Evolutionary conservation across 2,888 invertebrate species (phyloP), one percentile per base, ranked within the genome.

Genomic region (Plagodis pulveraria): DNA sequence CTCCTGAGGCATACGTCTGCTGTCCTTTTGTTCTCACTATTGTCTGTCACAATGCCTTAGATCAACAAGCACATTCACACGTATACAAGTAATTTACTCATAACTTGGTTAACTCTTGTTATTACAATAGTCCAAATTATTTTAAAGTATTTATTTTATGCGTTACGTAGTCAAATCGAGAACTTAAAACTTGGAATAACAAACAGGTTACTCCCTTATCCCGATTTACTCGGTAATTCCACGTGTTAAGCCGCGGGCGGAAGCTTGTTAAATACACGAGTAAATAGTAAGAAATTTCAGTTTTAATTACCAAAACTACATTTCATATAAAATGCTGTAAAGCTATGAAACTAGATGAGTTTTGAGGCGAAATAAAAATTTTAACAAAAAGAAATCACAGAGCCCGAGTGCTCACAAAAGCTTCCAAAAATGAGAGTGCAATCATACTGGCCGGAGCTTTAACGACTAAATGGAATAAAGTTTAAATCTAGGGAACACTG

Each of bases 401-500:
- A 56, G 51, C 50, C 58, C 43, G 52, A 63, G 62, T 62, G 65
- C 67, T 64, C 59, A 71, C 67, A 76, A 77, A 80, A 76, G 76
- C 71, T 73, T 69, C 72, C 72, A 74, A 82, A 81, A 75, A 78
- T 77, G 76, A 81, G 68, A 73, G 68, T 75, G 77, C 78, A 81
- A 81, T 82, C 77, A 80, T 75, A 73, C 74, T 73, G 71, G 76
- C 74, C 73, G 75, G 73, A 54, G 72, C 73, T 80, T 80, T 77
- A 80, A 80, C 74, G 77, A 79, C 72, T 77, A 73, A 74, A 79
- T 69, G 66, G 68, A 78, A 81, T 81, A 80, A 80, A 81, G 80
- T 83, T 82, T 78, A 82, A 86, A 84, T 86, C 80, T 76, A 76
- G 66, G 73, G 71, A 76, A 77, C 72, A 77, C 69, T 73, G 71